Base-by-base conservation (phyloP, 2,797 vertebrate species). In the Scomberomorus guttatus region DNA sequence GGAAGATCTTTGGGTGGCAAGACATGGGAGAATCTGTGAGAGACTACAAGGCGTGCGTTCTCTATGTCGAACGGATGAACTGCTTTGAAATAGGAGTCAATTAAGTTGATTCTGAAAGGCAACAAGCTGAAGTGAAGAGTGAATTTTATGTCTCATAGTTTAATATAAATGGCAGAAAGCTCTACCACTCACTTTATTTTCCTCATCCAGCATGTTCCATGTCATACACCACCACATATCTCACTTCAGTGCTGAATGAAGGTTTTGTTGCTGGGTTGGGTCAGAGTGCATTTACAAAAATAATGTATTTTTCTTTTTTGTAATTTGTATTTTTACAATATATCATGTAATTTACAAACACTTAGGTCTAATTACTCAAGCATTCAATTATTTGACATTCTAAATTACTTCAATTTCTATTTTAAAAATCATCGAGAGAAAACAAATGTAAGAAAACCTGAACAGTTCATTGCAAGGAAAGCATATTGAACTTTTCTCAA, bases 51-150 rank as follows among this genome's bases (percentile, higher is more conserved):
- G 37, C 18, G n/a, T 56, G 68, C 58, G 60, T 76, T 54, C 54
- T 76, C 59, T 66, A 27, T 27, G 42, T 81, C 64, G 25, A 29
- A 74, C 15, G 32, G 37, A 72, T 17, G 37, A 68, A 71, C n/a
- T 72, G 54, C 60, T 77, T 67, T 50, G 29, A 67, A 78, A 81
- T 60, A 59, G 24, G 39, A 79, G 65, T 84, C 80, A 74, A 79
- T 82, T 75, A 80, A 73, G 55, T 66, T 78, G 60, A 79, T 65
- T 66, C 14, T 37, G 57, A 70, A 56, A 72, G 52, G 39, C 29
- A 79, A 52, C n/a, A 61, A 70, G 68, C 24, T 37, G 2, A 18
- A 64, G 60, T 57, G 52, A 37, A 5, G 20, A n/a, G 50, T 29
- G 56, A 15, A 6, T 72, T 71, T 22, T 22, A 55, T 48, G 61